Percentiles rank a stretch among this genome's conserved stretches.
These are phyloP conservation scores for Tinea pellionella DNA, from an alignment of 2,888 invertebrate species.

Conservation along the genomic window DNA sequence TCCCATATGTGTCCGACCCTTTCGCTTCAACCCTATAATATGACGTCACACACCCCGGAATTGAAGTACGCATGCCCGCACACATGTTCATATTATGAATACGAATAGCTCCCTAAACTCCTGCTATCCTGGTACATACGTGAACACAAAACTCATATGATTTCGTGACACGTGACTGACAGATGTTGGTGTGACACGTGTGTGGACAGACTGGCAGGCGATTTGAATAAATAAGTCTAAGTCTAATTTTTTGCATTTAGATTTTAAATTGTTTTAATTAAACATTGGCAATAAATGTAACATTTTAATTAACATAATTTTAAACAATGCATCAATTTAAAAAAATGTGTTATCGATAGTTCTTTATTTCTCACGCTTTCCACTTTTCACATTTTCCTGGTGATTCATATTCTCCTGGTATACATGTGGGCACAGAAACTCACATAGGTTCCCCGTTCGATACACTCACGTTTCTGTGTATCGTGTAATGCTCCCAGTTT, in stretches of 20 bases:
- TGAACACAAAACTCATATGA: constrained; percentile 26
- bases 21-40: neutral
- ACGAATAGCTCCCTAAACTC: constrained; percentile 26
- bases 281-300: no score
- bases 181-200: constrained; percentile 20
- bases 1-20: neutral
- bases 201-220: no score
- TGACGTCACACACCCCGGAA: neutral
- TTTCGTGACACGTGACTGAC: constrained; percentile 30
- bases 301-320: no score
- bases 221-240: no score
- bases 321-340: no score
- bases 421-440: constrained; percentile 29
- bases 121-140: constrained; percentile 57
- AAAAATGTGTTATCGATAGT: no score
- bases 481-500: no score
- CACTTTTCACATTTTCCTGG: neutral
- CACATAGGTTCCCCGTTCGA: constrained; percentile 2
- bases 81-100: constrained; percentile 17
- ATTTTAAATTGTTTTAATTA: no score
- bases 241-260: no score
- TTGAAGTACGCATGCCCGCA: constrained; percentile 22
- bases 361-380: no score
- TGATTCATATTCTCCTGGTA: constrained; percentile 28
- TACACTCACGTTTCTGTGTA: neutral